phyloP scores from a whole-genome alignment of 2,113 vertebrate genomes.

The Alethe diademata region DNA sequence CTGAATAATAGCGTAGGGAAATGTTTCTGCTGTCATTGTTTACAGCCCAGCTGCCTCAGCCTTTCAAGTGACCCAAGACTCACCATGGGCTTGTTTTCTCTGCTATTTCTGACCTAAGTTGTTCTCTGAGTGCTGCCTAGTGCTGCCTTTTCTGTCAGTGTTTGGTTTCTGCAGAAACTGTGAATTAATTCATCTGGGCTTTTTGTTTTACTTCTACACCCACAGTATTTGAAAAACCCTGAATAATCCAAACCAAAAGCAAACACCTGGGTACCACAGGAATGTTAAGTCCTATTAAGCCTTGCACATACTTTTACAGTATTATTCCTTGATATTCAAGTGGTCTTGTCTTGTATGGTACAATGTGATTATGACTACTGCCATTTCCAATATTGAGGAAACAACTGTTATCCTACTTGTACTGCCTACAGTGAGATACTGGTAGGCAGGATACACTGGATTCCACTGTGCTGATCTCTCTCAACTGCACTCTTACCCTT shows the following conservation, averaged over 20 bases:
- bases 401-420: background rate
- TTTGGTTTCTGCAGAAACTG: background rate
- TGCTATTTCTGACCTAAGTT: background rate
- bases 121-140: background rate
- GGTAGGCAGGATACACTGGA: background rate
- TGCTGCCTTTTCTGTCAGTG: background rate
- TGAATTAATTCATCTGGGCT: background rate
- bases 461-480: background rate
- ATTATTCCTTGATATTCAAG: background rate
- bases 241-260: background rate
- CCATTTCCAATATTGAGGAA: background rate
- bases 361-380: background rate
- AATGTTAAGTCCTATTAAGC: background rate
- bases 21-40: background rate
- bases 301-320: background rate
- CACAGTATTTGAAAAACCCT: background rate
- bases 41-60: background rate
- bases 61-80: background rate
- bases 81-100: background rate
- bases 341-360: background rate
- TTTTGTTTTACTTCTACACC: background rate
- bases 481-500: background rate
- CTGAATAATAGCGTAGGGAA: background rate
- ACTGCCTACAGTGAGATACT: background rate
- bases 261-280: background rate